These are phyloP conservation scores for Andricus curvator DNA, from an alignment of 2,888 invertebrate species.

Conservation along the genomic window DNA sequence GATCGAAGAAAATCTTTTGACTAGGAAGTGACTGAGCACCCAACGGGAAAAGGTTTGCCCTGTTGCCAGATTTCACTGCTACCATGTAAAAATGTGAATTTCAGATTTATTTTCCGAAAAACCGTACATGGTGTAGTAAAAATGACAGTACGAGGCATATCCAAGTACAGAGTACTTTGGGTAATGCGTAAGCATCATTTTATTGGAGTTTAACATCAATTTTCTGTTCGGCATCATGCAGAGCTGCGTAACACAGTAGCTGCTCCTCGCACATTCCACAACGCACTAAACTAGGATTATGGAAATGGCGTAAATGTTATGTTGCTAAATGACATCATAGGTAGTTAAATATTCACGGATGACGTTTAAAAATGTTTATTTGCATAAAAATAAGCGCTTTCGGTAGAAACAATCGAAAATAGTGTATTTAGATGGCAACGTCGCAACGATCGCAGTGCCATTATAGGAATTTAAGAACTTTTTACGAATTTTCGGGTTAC, in stretches of 20 bases:
- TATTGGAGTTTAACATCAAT: conserved; percentile 43
- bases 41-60: conserved; percentile 70
- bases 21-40: conserved; percentile 75
- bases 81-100: conserved; percentile 67
- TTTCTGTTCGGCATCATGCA: conserved; percentile 56
- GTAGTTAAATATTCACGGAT: conserved; percentile 64
- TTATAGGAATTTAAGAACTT: conserved; percentile 43
- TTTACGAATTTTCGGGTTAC: conserved; percentile 22
- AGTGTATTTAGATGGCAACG: conserved; percentile 72
- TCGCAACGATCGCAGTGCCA: conserved; percentile 66
- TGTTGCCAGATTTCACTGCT: conserved; percentile 74
- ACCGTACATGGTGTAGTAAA: conserved; percentile 41
- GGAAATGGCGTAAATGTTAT: conserved; percentile 65
- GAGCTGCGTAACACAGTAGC: conserved; percentile 78
- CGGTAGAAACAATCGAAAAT: conserved; percentile 66
- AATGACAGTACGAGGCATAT: conserved; percentile 41
- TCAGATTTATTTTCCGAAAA: conserved; percentile 57
- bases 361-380: conserved; percentile 53
- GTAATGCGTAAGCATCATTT: conserved; percentile 17
- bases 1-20: conserved; percentile 66
- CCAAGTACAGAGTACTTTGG: conserved; percentile 42
- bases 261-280: conserved; percentile 76
- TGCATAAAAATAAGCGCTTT: conserved; percentile 64
- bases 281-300: conserved; percentile 71
- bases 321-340: conserved; percentile 45